A percentile compares a stretch with the other conserved stretches of the same genome.
Evolutionary conservation across 1,140 invertebrate genomes (phyloP).

Genomic region (Nebria ingens): DNA sequence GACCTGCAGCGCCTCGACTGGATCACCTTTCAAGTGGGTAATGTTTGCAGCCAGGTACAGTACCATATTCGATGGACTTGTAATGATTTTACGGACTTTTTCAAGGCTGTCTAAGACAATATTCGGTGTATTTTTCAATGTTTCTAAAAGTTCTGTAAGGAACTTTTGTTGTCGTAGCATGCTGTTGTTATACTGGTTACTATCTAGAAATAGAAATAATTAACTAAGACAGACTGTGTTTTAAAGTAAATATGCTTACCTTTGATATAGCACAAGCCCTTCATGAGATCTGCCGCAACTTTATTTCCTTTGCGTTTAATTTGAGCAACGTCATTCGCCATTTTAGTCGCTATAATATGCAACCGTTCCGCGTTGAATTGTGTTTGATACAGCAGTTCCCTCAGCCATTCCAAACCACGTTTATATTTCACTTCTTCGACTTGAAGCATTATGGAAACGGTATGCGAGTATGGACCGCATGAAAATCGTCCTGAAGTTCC

Average conservation of each 20-base stretch:
- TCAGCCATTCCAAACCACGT: constrained; percentile 63
- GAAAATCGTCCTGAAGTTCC: constrained; percentile 37
- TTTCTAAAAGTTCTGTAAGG: constrained; percentile 51
- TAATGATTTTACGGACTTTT: constrained; percentile 47
- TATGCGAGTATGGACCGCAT: constrained; percentile 52
- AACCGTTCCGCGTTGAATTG: constrained; percentile 62
- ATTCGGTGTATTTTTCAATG: constrained; percentile 43
- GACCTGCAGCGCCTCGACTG: constrained; percentile 43
- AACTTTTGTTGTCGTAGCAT: constrained; percentile 70
- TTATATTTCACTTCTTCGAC: constrained; percentile 64
- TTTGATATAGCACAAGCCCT: constrained; percentile 48
- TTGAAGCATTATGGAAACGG: constrained; percentile 44
- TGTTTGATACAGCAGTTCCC: constrained; percentile 61
- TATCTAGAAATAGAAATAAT: constrained; percentile 43
- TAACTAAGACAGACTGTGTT: constrained; percentile 10
- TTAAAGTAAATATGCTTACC: constrained; percentile 35
- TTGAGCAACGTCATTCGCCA: constrained; percentile 64
- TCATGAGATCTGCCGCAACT: constrained; percentile 49
- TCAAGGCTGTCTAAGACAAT: constrained; percentile 51
- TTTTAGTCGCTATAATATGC: constrained; percentile 62
- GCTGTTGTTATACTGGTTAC: constrained; percentile 57
- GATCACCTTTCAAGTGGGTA: constrained; percentile 41
- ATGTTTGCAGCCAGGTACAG: constrained; percentile 66
- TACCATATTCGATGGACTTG: constrained; percentile 45
- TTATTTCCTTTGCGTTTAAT: constrained; percentile 52